Evolutionary conservation across 2,888 invertebrate genomes (phyloP), one percentile per base, ranked within the genome.

Genomic region (Aethes cnicana): DNA sequence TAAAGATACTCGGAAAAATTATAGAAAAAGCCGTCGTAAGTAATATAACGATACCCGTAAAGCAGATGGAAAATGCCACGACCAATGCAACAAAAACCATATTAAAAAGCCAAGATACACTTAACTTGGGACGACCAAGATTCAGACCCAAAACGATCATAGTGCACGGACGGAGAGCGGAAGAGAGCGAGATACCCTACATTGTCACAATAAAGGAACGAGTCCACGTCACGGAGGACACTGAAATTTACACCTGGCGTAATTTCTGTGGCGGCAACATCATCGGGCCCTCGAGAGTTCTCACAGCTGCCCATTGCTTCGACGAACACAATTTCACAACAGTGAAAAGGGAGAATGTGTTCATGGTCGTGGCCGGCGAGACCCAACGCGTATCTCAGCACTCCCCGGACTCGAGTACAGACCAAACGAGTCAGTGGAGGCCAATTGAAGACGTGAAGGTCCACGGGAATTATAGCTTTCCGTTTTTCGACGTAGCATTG

Each of bases 261-360:
- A 81, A 77, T 33, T 23, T 84, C 0, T 86, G 85, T 11, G 84
- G 85, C 0, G 84, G 79, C 0, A 79, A 72, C 46, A 86, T 85
- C 2, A 78, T 86, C 6, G 44, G 63, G 3, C n/a, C 37, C 0
- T 3, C 2, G 0, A 71, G 61, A 11, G 74, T 85, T 0, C 37
- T 85, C 0, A 74, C 84, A 1, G 84, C 85, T 0, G 85, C 84
- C 0, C 84, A 86, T 32, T 85, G 84, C 58, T 86, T 86, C 55
- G 85, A 85, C 63, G 48, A 32, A 0, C 56, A 72, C 4, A n/a
- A 69, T 8, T 83, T 75, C 54, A 70, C 54, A 35, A 78, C 69
- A 53, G 46, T 52, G 0, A 63, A 56, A 20, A 41, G 72, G 5
- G 70, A 73, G 0, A 16, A 55, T 0, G 0, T 46, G 0, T 58